Evolutionary conservation across 2,888 invertebrate genomes (phyloP), one percentile per base, ranked within the genome.

Genomic region (Zygogramma bicolorata): DNA sequence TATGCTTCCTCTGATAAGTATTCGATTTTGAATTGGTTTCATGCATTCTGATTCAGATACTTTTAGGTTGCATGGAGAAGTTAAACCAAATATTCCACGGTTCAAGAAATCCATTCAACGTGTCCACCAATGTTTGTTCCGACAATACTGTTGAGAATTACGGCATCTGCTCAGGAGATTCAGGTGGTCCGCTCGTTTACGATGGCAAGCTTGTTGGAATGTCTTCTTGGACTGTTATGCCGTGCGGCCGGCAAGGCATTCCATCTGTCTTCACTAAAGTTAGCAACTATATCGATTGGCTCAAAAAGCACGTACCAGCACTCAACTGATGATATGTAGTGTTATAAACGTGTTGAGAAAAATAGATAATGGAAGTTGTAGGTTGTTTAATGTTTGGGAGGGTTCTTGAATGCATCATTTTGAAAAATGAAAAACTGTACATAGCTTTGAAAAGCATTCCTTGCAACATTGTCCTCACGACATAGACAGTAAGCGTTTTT

Each of bases 181-280:
- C 70, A n/a, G 70, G 70, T 34, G 65, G 70, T 7, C 70, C 70
- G 10, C 59, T 70, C 10, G 53, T 65, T 13, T 29, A 34, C 29
- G 22, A 65, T 29, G 46, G 34, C 4, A 31, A 29, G 6, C 10
- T 70, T 15, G 15, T 61, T 22, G 70, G 70, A 1, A 15, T 70
- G n/a, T 31, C 65, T 31, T 59, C 70, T n/a, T 70, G 70, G 70
- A 65, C 42, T 31, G 42, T 70, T 40, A 3, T 15, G 10, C 70
- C 70, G 1, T 70, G 70, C 20, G 70, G 65, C 8, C 20, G 22
- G 13, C 38, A 59, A 38, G 18, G 15, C 7, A 60, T 61, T 0
- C 70, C 70, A 4, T 70, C 70, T 15, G 70, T 22, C 13, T 70
- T 59, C 42, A 61, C 61, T 8, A 65, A 60, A 20, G 70, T 70